These are phyloP conservation scores for Grammomys dolichurus DNA, from an alignment of 2,113 vertebrate species.

Conservation along the genomic window DNA sequence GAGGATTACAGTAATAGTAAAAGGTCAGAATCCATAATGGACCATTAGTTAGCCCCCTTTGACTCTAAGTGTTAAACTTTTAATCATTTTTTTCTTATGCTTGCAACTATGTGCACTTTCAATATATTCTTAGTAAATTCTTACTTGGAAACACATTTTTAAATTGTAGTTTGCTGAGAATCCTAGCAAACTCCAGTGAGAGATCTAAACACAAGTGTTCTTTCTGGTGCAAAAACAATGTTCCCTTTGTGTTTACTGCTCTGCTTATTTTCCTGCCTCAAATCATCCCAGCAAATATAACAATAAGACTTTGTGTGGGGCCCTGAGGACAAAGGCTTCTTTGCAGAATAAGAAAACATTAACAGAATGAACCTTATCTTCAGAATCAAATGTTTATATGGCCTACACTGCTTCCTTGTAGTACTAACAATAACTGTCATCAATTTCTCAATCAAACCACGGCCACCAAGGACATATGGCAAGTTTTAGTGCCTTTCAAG, in stretches of 20 bases:
- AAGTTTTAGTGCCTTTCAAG: slow-evolving; percentile 19
- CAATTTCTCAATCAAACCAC: slow-evolving; percentile 44
- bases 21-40: not conserved
- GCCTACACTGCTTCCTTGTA: not conserved
- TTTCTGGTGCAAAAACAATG: not conserved
- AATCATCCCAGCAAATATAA: not conserved
- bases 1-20: slow-evolving; percentile 24
- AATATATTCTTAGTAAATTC: slow-evolving; percentile 29
- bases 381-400: slow-evolving; percentile 32
- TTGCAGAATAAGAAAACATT: not conserved
- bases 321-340: not conserved
- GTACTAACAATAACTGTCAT: not conserved
- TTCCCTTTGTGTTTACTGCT: not conserved
- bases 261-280: not conserved
- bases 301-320: not conserved
- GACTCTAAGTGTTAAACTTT: slow-evolving; percentile 28
- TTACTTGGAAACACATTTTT: slow-evolving; percentile 10
- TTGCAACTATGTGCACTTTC: not conserved
- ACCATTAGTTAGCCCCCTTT: not conserved
- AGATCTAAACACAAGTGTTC: not conserved
- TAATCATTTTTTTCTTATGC: not conserved
- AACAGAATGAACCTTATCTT: slow-evolving; percentile 30
- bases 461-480: not conserved
- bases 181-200: slow-evolving; percentile 11
- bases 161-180: slow-evolving; percentile 17